These are phyloP conservation scores for Pelodytes ibericus DNA, from an alignment of 2,797 vertebrate species.

Conservation along the genomic window DNA sequence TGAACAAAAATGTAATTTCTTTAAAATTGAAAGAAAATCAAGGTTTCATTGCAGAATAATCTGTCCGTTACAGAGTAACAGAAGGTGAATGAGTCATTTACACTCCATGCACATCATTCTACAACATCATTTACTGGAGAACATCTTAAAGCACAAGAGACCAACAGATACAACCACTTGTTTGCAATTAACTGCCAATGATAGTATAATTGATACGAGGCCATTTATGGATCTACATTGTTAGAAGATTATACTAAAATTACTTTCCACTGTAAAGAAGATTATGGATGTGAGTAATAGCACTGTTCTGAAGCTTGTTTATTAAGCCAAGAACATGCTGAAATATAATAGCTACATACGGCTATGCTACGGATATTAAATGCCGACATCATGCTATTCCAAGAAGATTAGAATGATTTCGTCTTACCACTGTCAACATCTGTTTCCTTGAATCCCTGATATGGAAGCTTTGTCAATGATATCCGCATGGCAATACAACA, in stretches of 20 bases:
- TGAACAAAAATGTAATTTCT: conserved; percentile 54
- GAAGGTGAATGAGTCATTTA: conserved; percentile 61
- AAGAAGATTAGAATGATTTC: conserved; percentile 11
- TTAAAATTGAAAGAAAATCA: conserved; percentile 56
- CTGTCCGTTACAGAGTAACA: conserved; percentile 60
- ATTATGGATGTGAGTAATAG: conserved; percentile 13
- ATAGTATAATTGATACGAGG: conserved; percentile 57
- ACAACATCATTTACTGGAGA: conserved; percentile 56
- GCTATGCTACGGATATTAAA: conserved; percentile 41
- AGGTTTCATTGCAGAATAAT: conserved; percentile 66
- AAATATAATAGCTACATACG: conserved; percentile 49
- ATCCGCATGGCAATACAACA: neutral
- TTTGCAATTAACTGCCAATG: conserved; percentile 64
- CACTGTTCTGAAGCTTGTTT: conserved; percentile 31
- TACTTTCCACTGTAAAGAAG: conserved; percentile 53
- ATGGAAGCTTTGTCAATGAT: neutral
- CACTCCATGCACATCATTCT: conserved; percentile 55
- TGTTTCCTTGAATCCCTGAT: conserved; percentile 7
- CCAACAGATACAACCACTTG: conserved; percentile 59
- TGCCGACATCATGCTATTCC: conserved; percentile 12
- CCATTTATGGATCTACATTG: conserved; percentile 58
- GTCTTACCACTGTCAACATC: neutral
- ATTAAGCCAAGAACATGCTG: conserved; percentile 53
- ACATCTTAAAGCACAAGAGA: conserved; percentile 56
- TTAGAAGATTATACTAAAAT: conserved; percentile 54